Base-by-base conservation (phyloP, 2,113 vertebrate species). In the Rhinogobius similis region DNA sequence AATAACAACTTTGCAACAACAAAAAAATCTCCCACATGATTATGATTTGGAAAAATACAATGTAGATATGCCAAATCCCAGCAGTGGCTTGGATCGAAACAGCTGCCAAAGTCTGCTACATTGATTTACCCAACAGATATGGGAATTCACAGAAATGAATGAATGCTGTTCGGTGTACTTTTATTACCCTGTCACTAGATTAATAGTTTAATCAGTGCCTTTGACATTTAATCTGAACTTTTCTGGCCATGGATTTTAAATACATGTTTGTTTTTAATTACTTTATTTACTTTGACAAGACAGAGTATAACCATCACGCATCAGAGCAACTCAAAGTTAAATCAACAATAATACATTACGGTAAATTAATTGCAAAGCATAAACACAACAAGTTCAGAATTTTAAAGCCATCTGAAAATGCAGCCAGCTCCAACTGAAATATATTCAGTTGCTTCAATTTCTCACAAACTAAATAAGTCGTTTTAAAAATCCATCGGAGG, bases 401-500 rank as follows among this genome's bases (percentile, higher is more conserved):
- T 7, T 5, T 36, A 29, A 29, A 8, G 6, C 43, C n/a, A n/a
- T 18, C 71, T 21, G 39, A 65, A 27, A 21, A 32, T 32, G 70
- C 20, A 56, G 10, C 16, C 21, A 23, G 11, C 21, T 32, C 62
- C 18, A 59, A 3, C 7, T 21, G 41, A 65, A 24, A 56, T 59
- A 23, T 8, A 36, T 36, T 2, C 32, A 3, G 5, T 36, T 2
- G 1, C 32, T 36, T 36, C 9, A 5, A 36, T 74, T 81, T 53
- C 58, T 56, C 46, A 73, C 12, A 52, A 48, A 55, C 62, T 55
- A 79, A 68, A 52, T 62, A 63, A 79, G 38, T 52, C 2, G 29
- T 63, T 55, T 73, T 68, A 20, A 39, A 11, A 11, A 72, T 50
- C 56, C 53, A 29, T 46, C 63, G 38, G 24, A 32, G 32, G 10